Evolutionary conservation across 2,797 vertebrate species (phyloP), one percentile per base, ranked within the genome.

Genomic region (Lithobates pipiens): DNA sequence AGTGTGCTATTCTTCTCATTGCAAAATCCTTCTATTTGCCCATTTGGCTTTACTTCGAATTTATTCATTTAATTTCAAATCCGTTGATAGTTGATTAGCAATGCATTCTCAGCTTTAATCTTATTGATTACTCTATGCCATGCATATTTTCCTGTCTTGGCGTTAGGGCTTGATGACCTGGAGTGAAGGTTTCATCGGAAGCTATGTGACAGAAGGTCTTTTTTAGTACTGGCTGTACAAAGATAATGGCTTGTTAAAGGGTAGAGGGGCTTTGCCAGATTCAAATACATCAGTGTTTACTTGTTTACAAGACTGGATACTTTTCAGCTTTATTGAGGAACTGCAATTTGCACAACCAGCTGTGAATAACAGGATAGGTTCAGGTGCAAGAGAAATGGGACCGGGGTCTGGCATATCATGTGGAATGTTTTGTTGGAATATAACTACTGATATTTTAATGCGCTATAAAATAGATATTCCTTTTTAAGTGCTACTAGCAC

Each of bases 211-310:
- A 85, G 78, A 86, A 86, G 84, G 84, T 71, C 72, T 86, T 76
- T 32, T 79, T 86, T 86, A 81, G 72, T 63, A 77, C 46, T 69
- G 68, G 78, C 73, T 86, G 80, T 78, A 78, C 73, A 86, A 81
- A 81, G 63, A 86, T 86, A 81, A 86, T 86, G 78, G 50, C 72
- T 81, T 86, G 84, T 76, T 81, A 86, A 86, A 81, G 54, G 46
- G 61, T 81, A 42, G 46, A 57, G 61, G 78, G 71, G 32, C 18
- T 76, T 71, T 86, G 84, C 84, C 78, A 86, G 73, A 76, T 75
- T 46, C 21, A 67, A 29, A 80, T 69, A 79, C 57, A 80, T 71
- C 71, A 85, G 74, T 85, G 61, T 75, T 79, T 74, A 54, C 77
- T 67, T 75, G 77, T 85, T 85, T 85, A 79, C 71, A 80, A 74